Percentiles rank a stretch among this genome's conserved stretches.
Evolutionary conservation across 1,140 invertebrate genomes (phyloP).

Genomic region (Lasioglossum baleicum): DNA sequence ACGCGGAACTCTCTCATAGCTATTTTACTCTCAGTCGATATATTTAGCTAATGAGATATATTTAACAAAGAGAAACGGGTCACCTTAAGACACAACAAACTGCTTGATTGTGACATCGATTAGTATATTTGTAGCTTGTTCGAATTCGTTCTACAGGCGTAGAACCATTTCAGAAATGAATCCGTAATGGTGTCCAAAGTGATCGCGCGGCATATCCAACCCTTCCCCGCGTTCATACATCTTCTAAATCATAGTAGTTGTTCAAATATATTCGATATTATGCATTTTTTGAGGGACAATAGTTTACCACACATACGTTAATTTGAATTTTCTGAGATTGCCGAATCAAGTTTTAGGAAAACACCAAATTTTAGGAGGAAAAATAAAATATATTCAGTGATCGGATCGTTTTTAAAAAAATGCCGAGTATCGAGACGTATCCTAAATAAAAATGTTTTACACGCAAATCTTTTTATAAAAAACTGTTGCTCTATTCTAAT

Average conservation of each 20-base stretch:
- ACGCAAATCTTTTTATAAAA: too few species aligned
- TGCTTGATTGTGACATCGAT: constrained; percentile 48
- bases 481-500: too few species aligned
- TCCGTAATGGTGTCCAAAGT: not conserved
- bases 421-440: too few species aligned
- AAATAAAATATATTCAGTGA: too few species aligned
- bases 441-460: too few species aligned
- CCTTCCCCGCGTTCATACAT: not conserved
- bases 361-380: too few species aligned
- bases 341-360: too few species aligned
- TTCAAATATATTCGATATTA: too few species aligned
- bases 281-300: too few species aligned
- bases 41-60: constrained; percentile 54
- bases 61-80: constrained; percentile 53
- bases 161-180: not conserved
- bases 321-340: too few species aligned
- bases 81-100: constrained; percentile 51
- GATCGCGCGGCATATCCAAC: not conserved
- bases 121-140: constrained; percentile 37
- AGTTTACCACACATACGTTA: too few species aligned
- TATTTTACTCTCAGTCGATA: constrained; percentile 39
- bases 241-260: not conserved
- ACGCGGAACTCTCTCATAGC: not conserved
- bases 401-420: too few species aligned
- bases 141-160: constrained; percentile 25